Conservation (phyloP, 2,113 vertebrate genomes). For the Oryzias javanicus region DNA sequence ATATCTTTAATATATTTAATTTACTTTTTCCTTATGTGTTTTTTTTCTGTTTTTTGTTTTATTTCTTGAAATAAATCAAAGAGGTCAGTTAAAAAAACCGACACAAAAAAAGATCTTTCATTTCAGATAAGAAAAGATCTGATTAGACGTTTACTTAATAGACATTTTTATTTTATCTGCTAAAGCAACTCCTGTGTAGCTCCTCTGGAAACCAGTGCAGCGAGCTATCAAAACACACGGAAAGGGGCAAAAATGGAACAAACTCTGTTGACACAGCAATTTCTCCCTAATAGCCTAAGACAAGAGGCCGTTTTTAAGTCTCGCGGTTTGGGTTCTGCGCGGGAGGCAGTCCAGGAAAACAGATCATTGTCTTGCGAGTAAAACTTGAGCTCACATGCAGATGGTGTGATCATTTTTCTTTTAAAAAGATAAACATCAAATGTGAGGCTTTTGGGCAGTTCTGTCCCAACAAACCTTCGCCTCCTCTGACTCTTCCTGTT, state of each 20-base stretch:
- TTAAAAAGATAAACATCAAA: too few species aligned
- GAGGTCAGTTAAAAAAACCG: too few species aligned
- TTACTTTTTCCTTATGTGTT: too few species aligned
- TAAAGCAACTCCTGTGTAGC: slow-evolving; percentile 9
- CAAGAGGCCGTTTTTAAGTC: slow-evolving; percentile 61
- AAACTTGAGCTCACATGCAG: slow-evolving; percentile 34
- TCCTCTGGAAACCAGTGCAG: slow-evolving; percentile 22
- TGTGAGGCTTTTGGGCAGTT: too few species aligned
- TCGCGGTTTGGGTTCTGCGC: slow-evolving; percentile 50
- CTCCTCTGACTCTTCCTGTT: background rate
- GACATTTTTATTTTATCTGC: slow-evolving; percentile 15
- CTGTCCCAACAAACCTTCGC: too few species aligned
- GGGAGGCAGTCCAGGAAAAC: slow-evolving; percentile 58
- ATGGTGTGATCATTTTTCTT: background rate
- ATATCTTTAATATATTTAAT: too few species aligned
- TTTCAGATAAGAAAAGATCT: too few species aligned
- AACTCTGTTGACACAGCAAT: slow-evolving; percentile 63
- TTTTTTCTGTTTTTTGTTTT: too few species aligned
- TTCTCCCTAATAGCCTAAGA: slow-evolving; percentile 68
- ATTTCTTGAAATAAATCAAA: too few species aligned
- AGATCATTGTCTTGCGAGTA: slow-evolving; percentile 63
- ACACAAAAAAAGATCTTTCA: too few species aligned
- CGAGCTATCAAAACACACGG: slow-evolving; percentile 39
- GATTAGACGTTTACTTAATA: too few species aligned
- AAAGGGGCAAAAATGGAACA: slow-evolving; percentile 31